Conservation (phyloP, 1,140 invertebrate species). For the Saccostrea glomerata region DNA sequence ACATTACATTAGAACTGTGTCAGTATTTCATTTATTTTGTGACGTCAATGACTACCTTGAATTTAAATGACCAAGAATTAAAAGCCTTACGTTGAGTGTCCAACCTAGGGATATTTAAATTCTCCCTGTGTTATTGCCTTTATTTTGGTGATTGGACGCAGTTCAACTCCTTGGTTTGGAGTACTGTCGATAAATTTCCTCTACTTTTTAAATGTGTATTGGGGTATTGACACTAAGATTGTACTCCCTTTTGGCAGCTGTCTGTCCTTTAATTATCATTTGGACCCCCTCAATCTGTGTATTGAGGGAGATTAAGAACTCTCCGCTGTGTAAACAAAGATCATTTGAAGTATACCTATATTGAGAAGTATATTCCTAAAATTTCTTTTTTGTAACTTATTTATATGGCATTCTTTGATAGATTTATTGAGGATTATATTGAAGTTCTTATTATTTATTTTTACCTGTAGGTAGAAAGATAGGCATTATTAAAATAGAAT, state of each 20-base stretch:
- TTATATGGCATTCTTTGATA: neutral
- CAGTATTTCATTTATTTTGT: conserved; percentile 23
- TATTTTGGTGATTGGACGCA: conserved; percentile 5
- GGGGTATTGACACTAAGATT: neutral
- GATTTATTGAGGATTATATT: no score
- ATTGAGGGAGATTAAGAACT: conserved; percentile 24
- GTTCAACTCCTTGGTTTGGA: neutral
- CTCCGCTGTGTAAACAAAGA: neutral
- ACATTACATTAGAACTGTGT: conserved; percentile 24
- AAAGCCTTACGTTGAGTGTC: neutral
- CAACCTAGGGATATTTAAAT: neutral
- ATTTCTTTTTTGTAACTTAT: neutral
- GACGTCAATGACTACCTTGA: conserved; percentile 12
- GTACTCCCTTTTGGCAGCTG: neutral
- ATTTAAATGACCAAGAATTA: conserved; percentile 11
- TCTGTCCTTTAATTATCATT: neutral
- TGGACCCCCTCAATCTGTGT: conserved; percentile 17
- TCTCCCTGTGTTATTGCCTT: neutral
- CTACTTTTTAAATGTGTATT: neutral
- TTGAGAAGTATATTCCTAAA: neutral
- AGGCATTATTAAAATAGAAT: no score
- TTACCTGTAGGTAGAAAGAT: no score
- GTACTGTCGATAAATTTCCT: neutral
- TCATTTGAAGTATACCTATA: neutral
- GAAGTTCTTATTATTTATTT: no score